Conservation (phyloP, 2,888 invertebrate species). For the Sinohyriopsis cumingii region DNA sequence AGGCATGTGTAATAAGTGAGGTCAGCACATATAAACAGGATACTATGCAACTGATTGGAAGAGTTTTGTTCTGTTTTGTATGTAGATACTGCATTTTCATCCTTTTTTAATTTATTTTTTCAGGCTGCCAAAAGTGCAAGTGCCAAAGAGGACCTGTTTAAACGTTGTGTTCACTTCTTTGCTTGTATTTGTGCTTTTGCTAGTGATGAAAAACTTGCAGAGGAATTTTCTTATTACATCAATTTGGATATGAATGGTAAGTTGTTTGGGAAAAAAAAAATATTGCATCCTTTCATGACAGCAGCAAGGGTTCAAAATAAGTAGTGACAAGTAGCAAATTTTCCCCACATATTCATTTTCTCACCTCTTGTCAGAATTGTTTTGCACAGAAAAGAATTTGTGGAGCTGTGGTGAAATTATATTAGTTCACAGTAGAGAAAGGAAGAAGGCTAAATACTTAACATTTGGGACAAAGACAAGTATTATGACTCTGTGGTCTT, state of each 20-base stretch:
- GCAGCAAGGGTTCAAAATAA: background rate
- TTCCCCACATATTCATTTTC: background rate
- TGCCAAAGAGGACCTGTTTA: slow-evolving; percentile 48
- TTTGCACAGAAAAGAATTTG: no score
- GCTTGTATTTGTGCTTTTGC: slow-evolving; percentile 82
- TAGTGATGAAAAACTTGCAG: slow-evolving; percentile 77
- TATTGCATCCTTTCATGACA: background rate
- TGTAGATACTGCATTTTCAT: no score
- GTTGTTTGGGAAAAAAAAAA: background rate
- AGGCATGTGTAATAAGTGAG: no score
- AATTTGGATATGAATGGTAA: slow-evolving; percentile 72
- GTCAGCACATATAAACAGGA: no score
- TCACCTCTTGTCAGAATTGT: no score
- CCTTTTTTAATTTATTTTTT: background rate
- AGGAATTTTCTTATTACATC: slow-evolving; percentile 79
- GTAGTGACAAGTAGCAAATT: background rate
- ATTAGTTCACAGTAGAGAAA: no score
- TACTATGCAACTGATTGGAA: no score
- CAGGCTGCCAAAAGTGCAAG: slow-evolving; percentile 6
- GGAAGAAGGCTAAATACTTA: no score
- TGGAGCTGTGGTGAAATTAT: no score
- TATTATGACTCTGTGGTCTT: no score
- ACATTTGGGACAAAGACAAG: no score
- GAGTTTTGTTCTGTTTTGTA: no score
- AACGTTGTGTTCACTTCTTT: slow-evolving; percentile 80